These are phyloP conservation scores for Pampus argenteus DNA, from an alignment of 2,797 vertebrate genomes.

Conservation along the genomic window DNA sequence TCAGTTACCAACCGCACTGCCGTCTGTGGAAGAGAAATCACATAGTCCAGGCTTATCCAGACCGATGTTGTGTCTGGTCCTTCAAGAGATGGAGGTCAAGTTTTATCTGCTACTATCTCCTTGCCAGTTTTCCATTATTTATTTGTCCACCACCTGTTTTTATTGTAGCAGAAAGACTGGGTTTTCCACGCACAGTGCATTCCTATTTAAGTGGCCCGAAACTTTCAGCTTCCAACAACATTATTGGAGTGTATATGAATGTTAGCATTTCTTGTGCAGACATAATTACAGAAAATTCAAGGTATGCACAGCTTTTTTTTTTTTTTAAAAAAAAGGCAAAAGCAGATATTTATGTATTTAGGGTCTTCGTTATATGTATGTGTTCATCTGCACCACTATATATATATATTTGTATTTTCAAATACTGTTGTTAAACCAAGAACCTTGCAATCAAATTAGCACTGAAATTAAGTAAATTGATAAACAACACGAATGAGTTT, in stretches of 20 bases:
- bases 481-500: conserved; percentile 62
- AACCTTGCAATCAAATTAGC: conserved; percentile 71
- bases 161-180: conserved; percentile 28
- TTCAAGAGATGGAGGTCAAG: conserved; percentile 38
- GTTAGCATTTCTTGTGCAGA: background rate
- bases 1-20: conserved; percentile 8
- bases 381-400: background rate
- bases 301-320: background rate
- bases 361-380: background rate
- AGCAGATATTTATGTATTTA: background rate
- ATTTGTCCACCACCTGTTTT: conserved; percentile 74
- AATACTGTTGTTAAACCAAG: conserved; percentile 44
- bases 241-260: background rate
- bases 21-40: conserved; percentile 5
- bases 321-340: background rate
- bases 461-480: conserved; percentile 70
- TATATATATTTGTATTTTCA: background rate
- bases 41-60: conserved; percentile 21
- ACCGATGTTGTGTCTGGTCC: conserved; percentile 33
- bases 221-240: background rate
- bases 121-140: conserved; percentile 59
- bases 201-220: background rate
- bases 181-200: background rate
- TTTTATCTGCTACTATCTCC: conserved; percentile 34
- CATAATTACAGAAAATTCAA: background rate